Evolutionary conservation across 1,140 invertebrate species (phyloP), one percentile per base, ranked within the genome.

Genomic region (Drosophila cardini): DNA sequence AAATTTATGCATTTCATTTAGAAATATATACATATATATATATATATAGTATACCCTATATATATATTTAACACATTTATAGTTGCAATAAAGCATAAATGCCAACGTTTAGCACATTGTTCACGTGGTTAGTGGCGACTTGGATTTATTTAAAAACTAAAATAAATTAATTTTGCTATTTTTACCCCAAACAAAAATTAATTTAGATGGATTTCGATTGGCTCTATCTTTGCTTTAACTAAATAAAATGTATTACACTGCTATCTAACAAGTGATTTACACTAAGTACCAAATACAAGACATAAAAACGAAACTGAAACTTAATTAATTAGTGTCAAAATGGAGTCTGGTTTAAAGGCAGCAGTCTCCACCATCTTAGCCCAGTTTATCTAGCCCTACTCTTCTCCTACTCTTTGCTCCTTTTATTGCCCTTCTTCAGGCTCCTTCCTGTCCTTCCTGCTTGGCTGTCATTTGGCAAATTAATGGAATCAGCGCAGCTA

Each of bases 251-350:
- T 10, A 10, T 38, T 4, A 11, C 9, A 10, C 10, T 15, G 13
- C 0, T 43, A 16, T 43, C 18, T 21, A 7, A 46, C 42, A 36
- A 38, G 42, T 36, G 45, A 80, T 80, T 70, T 57, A 15, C 16
- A 8, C 36, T 30, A 18, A 50, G 55, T 9, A 50, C 43, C 60
- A 67, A 26, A 32, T 42, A 52, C 16, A 42, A 61, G 45, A 34
- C 56, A 57, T 50, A 38, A 40, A 48, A 40, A 52, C 34, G 67
- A 73, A 76, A 55, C 32, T 79, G 71, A 84, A 80, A 89, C 74
- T 80, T 84, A 89, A 89, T 89, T 89, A 89, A 89, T 89, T 89
- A 90, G 71, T 78, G 84, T 89, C 85, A 90, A 80, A 89, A 80
- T 78, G 72, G 74, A 36, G 52, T 4, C 42, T 45, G 13, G 15